A percentile compares a stretch with the other conserved stretches of the same genome.
Evolutionary conservation across 2,888 invertebrate genomes (phyloP).

Genomic region (Malthinus flaveolus): DNA sequence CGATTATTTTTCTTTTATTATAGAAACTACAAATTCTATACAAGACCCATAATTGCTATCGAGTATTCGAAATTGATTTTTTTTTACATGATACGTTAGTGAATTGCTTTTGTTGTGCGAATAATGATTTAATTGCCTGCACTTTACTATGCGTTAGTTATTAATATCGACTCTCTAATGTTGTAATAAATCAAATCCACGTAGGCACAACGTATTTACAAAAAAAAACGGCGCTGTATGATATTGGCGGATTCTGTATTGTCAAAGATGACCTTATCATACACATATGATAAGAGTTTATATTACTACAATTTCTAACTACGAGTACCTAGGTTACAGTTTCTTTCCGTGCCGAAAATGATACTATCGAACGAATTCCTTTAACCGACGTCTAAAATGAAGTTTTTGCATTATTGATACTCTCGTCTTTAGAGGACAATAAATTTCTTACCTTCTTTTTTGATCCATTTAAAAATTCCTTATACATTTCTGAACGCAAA

Average conservation of each 20-base stretch:
- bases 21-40: conserved; percentile 1
- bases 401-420: neutral
- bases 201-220: conserved; percentile 6
- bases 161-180: conserved; percentile 4
- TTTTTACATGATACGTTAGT: conserved; percentile 2
- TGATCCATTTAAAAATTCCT: conserved; percentile 92
- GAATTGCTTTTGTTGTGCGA: neutral
- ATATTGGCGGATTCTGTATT: conserved; percentile 26
- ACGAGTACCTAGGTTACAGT: conserved; percentile 53
- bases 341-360: conserved; percentile 75
- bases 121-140: neutral
- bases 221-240: conserved; percentile 12
- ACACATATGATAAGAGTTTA: conserved; percentile 33
- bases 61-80: neutral
- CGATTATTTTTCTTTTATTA: neutral
- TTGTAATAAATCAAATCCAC: conserved; percentile 1
- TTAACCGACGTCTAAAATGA: conserved; percentile 78
- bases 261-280: conserved; percentile 43
- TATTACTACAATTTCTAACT: conserved; percentile 28
- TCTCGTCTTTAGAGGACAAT: no score
- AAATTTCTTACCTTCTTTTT: conserved; percentile 84
- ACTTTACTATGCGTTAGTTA: neutral
- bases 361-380: conserved; percentile 83
- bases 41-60: neutral
- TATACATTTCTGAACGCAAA: conserved; percentile 97